Conservation (phyloP, 1,140 invertebrate species). For the Caenorhabditis tropicalis region DNA sequence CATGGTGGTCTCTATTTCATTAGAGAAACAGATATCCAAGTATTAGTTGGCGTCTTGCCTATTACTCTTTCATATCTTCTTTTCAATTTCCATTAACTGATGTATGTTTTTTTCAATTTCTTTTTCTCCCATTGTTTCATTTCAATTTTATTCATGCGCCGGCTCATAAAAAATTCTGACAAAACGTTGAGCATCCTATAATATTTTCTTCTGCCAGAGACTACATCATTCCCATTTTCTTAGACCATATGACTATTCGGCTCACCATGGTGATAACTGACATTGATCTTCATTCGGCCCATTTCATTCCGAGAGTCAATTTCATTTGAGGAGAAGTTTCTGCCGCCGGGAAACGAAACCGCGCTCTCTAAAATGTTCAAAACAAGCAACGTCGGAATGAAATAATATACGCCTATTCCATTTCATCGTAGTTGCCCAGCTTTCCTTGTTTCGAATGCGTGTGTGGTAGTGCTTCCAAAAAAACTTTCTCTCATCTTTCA, state of each 20-base stretch:
- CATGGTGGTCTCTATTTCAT: background rate
- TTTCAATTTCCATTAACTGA: background rate
- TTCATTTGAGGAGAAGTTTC: background rate
- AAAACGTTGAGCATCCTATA: background rate
- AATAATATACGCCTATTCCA: constrained; percentile 34
- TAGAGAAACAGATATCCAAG: background rate
- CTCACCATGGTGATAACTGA: background rate
- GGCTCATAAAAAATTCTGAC: background rate
- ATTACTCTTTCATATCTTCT: background rate
- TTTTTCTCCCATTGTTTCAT: constrained; percentile 3
- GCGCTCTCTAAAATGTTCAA: background rate
- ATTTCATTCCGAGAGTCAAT: background rate
- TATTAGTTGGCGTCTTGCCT: background rate
- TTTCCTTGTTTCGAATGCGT: constrained; percentile 35
- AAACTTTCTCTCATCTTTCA: constrained; percentile 24
- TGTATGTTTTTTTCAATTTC: background rate
- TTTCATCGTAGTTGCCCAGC: constrained; percentile 26
- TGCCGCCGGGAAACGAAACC: background rate
- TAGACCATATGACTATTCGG: background rate
- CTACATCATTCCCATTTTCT: background rate
- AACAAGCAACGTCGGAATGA: constrained; percentile 37
- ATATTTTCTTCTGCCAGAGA: background rate
- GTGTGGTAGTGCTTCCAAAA: background rate
- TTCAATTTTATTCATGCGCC: background rate
- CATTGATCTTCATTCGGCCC: background rate